Percentiles rank a stretch among this genome's conserved stretches.
Conservation (phyloP, 2,113 vertebrate genomes). For the Myocastor coypus region DNA sequence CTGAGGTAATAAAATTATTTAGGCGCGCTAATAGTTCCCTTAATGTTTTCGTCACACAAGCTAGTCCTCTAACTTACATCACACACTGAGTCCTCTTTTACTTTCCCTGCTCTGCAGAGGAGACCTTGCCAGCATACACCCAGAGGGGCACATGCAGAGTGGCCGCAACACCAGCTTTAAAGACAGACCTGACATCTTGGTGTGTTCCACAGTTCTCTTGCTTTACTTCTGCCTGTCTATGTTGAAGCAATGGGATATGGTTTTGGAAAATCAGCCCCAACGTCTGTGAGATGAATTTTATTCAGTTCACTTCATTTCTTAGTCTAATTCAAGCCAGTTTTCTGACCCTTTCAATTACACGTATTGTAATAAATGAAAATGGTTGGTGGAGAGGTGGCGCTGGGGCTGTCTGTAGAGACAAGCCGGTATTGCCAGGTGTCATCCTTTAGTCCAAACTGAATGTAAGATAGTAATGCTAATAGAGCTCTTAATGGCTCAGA, state of each 20-base stretch:
- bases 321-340: slow-evolving; percentile 11
- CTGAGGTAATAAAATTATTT: slow-evolving; percentile 78
- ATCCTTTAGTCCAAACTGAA: neutral
- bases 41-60: slow-evolving; percentile 32
- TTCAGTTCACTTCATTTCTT: neutral
- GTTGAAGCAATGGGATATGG: neutral
- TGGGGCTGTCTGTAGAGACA: neutral
- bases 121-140: neutral
- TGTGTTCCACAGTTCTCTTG: neutral
- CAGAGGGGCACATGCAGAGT: neutral
- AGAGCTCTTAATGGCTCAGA: neutral
- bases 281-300: neutral
- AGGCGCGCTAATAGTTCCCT: slow-evolving; percentile 77
- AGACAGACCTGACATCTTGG: neutral
- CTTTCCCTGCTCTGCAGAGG: neutral
- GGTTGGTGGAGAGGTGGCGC: neutral
- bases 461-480: neutral
- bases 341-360: slow-evolving; percentile 26
- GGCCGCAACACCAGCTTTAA: neutral
- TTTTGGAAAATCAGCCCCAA: neutral
- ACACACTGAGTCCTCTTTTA: slow-evolving; percentile 8
- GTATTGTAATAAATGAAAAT: neutral
- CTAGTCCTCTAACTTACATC: slow-evolving; percentile 54
- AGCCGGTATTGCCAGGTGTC: neutral
- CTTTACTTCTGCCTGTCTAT: neutral